phyloP scores from a whole-genome alignment of 2,888 invertebrate genomes.

The Oxyscelio sp. region DNA sequence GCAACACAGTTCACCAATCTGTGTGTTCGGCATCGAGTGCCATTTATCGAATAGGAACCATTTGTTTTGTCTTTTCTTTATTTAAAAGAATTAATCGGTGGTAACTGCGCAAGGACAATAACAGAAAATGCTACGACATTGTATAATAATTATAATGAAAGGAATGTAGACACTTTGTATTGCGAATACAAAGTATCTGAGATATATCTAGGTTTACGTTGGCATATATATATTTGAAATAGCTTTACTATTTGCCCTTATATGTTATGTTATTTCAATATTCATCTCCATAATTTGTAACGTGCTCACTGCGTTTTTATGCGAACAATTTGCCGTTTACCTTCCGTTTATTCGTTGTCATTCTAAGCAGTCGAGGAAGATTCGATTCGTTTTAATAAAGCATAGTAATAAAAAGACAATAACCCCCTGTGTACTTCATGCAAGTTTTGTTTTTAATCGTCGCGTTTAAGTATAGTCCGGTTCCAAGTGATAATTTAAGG shows the following conservation, averaged over 20 bases:
- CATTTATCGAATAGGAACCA: conserved; percentile 43
- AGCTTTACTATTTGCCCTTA: conserved; percentile 54
- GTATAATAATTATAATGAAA: conserved; percentile 54
- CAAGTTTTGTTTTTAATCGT: conserved; percentile 52
- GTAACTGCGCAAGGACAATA: conserved; percentile 46
- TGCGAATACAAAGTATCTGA: conserved; percentile 21
- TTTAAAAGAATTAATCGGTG: conserved; percentile 33
- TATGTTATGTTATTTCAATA: too few species aligned
- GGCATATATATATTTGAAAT: neutral
- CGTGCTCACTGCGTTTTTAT: conserved; percentile 60
- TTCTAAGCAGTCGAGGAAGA: conserved; percentile 32
- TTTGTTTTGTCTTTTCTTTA: conserved; percentile 15
- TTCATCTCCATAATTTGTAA: conserved; percentile 50
- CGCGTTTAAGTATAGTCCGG: conserved; percentile 78
- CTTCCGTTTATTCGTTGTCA: conserved; percentile 1
- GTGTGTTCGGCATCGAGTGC: conserved; percentile 43
- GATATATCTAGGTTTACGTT: conserved; percentile 33
- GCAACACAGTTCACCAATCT: too few species aligned
- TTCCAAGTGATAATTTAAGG: conserved; percentile 85
- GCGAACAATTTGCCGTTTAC: conserved; percentile 24
- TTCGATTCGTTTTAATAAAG: conserved; percentile 13
- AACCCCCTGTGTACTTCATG: conserved; percentile 62
- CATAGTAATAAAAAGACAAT: conserved; percentile 60
- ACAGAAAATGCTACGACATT: conserved; percentile 38
- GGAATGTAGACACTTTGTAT: conserved; percentile 40